Evolutionary conservation across 2,888 invertebrate genomes (phyloP), one percentile per base, ranked within the genome.

Genomic region (Sphinx pinastri): DNA sequence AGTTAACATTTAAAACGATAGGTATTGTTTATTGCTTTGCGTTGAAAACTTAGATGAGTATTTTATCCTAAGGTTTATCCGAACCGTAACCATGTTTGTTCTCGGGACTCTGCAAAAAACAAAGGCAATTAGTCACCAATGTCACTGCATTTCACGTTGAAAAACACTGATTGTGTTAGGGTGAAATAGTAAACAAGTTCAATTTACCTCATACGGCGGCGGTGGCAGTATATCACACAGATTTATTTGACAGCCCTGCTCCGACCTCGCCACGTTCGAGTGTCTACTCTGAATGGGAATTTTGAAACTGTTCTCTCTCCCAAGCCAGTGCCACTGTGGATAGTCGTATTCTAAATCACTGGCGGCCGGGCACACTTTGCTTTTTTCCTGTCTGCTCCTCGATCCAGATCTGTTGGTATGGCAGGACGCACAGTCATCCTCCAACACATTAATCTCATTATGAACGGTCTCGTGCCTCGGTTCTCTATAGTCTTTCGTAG

Each of bases 221-320:
- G 95, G 95, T 72, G 95, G 95, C 77, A 95, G 85, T 94, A 95
- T 95, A 89, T 95, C 95, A 89, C 95, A 95, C 91, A 95, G 95
- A 90, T 95, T 95, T 84, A 94, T 92, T 90, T 94, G 94, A 90
- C 94, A 94, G 86, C 93, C 91, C 84, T 93, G 93, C 80, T 93
- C 94, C 81, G 93, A 92, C 85, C 91, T 89, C 82, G 90, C 88
- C 79, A 90, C 89, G 80, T 90, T 92, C 84, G 93, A 92, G 86
- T 93, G 90, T 87, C 93, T 88, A 79, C 91, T 84, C 84, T 89
- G 93, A 84, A 93, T 90, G 80, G 93, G 93, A 85, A 93, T 94
- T 91, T 93, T 93, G 90, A 94, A 94, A 88, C 93, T 94, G 86
- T 94, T 94, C 87, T 93, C 93, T 75, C 93, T 88, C 69, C 93